Base-by-base conservation (phyloP, 1,140 invertebrate species). In the Oscheius sp. region DNA sequence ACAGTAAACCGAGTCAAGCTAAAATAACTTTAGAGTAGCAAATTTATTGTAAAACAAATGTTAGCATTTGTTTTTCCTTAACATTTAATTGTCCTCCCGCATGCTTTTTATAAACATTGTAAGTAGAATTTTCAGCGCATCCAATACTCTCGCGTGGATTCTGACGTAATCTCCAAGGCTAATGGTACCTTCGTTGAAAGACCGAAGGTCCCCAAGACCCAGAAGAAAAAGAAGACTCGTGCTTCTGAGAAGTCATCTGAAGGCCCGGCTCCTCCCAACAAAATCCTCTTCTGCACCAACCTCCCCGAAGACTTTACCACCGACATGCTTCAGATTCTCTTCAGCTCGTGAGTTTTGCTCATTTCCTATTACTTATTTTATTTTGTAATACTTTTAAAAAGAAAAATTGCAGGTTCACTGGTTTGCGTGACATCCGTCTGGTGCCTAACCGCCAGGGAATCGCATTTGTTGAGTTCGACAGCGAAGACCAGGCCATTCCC, bases 281-380 rank as follows among this genome's bases (percentile, higher is more conserved):
- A 97, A 88, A 99, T 99, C 88, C 89, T 99, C 13, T 99, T 99
- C 91, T 89, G 99, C 36, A 98, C 95, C 38, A 98, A 99, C 87
- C 87, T 99, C 74, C 97, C 96, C 0, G 93, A 97, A 85, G 95
- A 99, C 84, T 97, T 95, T 0, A 98, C 93, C 82, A 94, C 99
- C 86, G 94, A 97, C 91, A 99, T 99, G 95, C 89, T 99, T 74
- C 95, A 93, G 46, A 96, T 98, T 93, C 88, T 99, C 75, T 99
- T 99, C 84, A 61, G 58, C 38, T 49, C 42, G 69, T 72, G 18
- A 26, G 68, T 71, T 0, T 15, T 18, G 15, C 18, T 18, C 23
- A 18, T 45, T 45, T 45, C 23, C 18, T 18, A 0, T 15, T 45
- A 18, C 42, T 18, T 18, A 45, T 45, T 45, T 45, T 45, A 45